A percentile compares a stretch with the other conserved stretches of the same genome.
Evolutionary conservation across 2,797 vertebrate species (phyloP).

Genomic region (Scomberomorus guttatus): DNA sequence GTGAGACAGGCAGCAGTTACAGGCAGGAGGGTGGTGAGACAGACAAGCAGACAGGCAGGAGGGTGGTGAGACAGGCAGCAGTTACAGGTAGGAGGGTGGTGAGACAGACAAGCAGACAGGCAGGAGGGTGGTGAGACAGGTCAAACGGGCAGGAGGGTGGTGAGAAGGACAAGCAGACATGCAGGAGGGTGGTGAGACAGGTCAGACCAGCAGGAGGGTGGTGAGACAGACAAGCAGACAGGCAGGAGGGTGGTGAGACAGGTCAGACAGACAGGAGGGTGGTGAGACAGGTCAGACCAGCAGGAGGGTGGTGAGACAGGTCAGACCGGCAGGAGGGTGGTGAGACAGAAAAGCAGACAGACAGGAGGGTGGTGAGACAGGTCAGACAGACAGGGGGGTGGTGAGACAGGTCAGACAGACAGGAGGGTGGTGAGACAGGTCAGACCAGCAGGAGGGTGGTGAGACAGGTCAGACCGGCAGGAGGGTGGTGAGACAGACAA

Average conservation of each 20-base stretch:
- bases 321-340: background rate
- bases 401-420: too few species aligned
- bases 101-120: too few species aligned
- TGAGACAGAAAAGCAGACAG: background rate
- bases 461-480: too few species aligned
- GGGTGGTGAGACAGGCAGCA: background rate
- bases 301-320: too few species aligned
- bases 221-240: too few species aligned
- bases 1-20: background rate
- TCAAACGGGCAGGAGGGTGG: background rate
- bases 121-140: too few species aligned
- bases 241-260: background rate
- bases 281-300: background rate
- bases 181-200: background rate
- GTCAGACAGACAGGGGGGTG: background rate
- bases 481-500: too few species aligned
- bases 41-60: background rate
- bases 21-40: background rate
- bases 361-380: background rate
- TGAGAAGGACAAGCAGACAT: background rate
- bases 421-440: too few species aligned
- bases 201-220: background rate
- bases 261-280: too few species aligned
- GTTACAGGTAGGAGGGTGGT: too few species aligned
- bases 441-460: too few species aligned